Conservation (phyloP, 2,888 invertebrate species). For the Morpho deidamia region DNA sequence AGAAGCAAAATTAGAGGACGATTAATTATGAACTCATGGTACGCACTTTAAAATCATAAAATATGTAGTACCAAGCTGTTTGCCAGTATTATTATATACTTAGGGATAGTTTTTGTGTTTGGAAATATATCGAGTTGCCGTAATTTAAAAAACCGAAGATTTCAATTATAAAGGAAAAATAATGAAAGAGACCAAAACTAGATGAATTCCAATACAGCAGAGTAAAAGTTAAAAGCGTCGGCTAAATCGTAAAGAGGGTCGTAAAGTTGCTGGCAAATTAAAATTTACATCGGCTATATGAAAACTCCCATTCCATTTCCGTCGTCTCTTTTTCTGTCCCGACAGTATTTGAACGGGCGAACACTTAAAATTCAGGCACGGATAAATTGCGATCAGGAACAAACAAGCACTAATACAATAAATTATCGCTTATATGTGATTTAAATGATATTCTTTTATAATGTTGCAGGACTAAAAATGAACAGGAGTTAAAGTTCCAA, state of each 20-base stretch:
- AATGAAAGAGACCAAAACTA: slow-evolving; percentile 33
- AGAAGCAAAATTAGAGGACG: no score
- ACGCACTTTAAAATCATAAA: no score
- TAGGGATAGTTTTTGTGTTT: background rate
- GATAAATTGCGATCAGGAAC: slow-evolving; percentile 39
- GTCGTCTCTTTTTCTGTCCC: slow-evolving; percentile 55
- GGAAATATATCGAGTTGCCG: no score
- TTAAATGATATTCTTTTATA: no score
- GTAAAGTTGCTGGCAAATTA: slow-evolving; percentile 75
- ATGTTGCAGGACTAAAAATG: no score
- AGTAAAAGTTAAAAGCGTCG: slow-evolving; percentile 70
- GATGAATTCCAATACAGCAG: slow-evolving; percentile 59
- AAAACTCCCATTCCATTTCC: slow-evolving; percentile 62
- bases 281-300: slow-evolving; percentile 76
- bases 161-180: slow-evolving; percentile 8
- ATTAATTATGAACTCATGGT: no score
- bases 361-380: slow-evolving; percentile 70
- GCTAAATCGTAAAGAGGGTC: slow-evolving; percentile 72
- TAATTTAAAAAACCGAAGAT: background rate
- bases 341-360: slow-evolving; percentile 62
- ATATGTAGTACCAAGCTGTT: slow-evolving; percentile 2
- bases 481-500: no score
- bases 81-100: background rate
- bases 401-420: slow-evolving; percentile 1
- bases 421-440: background rate